phyloP scores from a whole-genome alignment of 2,113 vertebrate genomes.

The Melierax canorus region DNA sequence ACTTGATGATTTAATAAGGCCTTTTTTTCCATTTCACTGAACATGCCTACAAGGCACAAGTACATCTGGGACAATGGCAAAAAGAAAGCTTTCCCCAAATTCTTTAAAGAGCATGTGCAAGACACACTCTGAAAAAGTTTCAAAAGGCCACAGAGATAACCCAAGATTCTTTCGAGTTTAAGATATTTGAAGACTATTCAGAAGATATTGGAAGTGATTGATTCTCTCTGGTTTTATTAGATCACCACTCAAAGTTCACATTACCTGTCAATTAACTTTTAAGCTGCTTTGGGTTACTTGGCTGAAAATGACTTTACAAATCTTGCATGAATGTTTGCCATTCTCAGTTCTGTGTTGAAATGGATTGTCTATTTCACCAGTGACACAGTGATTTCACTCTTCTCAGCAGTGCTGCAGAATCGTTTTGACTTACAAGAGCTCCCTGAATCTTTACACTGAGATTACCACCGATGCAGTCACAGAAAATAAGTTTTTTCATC shows the following conservation, averaged over 20 bases:
- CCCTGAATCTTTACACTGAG: not conserved
- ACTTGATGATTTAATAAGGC: constrained; percentile 67
- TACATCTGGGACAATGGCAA: constrained; percentile 19
- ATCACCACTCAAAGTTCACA: not conserved
- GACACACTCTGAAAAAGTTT: not conserved
- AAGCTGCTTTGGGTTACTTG: not conserved
- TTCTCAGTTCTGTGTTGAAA: not conserved
- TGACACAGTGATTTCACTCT: not conserved
- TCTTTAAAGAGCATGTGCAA: not conserved
- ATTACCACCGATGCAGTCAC: not conserved
- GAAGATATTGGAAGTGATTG: not conserved
- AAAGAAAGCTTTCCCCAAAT: constrained; percentile 24
- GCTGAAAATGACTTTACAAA: not conserved
- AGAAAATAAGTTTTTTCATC: not conserved
- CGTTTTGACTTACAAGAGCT: not conserved
- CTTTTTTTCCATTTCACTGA: constrained; percentile 56
- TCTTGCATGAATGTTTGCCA: not conserved
- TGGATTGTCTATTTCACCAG: not conserved
- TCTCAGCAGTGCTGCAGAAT: not conserved
- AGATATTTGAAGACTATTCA: not conserved
- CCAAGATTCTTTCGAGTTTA: not conserved
- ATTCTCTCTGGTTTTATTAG: not conserved
- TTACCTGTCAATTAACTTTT: constrained; percentile 1
- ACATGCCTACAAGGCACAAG: constrained; percentile 51
- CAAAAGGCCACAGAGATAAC: not conserved